Base-by-base conservation (phyloP, 2,113 vertebrate genomes). In the Scortum barcoo region DNA sequence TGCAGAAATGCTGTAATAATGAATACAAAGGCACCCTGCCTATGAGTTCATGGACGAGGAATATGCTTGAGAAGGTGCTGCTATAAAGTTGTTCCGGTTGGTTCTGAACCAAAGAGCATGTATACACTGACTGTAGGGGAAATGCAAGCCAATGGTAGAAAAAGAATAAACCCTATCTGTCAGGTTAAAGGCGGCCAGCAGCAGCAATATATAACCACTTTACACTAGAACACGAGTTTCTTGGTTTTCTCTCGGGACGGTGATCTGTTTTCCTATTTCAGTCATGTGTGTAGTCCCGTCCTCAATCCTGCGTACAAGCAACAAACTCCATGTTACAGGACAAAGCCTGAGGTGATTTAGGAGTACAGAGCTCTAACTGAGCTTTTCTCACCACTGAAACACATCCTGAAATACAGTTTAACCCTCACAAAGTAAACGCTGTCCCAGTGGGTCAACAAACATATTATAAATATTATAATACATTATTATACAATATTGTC, bases 251-350 rank as follows among this genome's bases (percentile, higher is more conserved):
- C 48, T 1, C 2, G 56, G 24, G 66, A 78, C 26, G 48, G 7
- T 28, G 44, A 56, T 61, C 56, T 65, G 19, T 19, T 78, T 38
- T 84, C 36, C 63, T 68, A 57, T 85, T 82, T 85, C 75, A 78
- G 51, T 81, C 36, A 70, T 60, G 62, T 56, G 5, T 20, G 38
- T 30, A 12, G 57, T 14, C 51, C 26, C 19, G 58, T 8, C 8
- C 20, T 36, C 42, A 40, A 4, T 68, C 33, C 50, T 60, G 17
- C 17, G 38, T 28, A 14, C 71, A 51, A 30, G 12, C 63, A 53
- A 14, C 44, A 44, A 46, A 12, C 14, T 24, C 13, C 44, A 7
- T 50, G 77, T n/a, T 44, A 16, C n/a, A 62, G 30, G 3, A 56
- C 19, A 56, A n/a, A 16, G 6, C n/a, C 19, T 17, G 22, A 38